These are phyloP conservation scores for Clytia hemisphaerica DNA, from an alignment of 30 jellyfish, hydroid and myxozoan species.

Conservation along the genomic window DNA sequence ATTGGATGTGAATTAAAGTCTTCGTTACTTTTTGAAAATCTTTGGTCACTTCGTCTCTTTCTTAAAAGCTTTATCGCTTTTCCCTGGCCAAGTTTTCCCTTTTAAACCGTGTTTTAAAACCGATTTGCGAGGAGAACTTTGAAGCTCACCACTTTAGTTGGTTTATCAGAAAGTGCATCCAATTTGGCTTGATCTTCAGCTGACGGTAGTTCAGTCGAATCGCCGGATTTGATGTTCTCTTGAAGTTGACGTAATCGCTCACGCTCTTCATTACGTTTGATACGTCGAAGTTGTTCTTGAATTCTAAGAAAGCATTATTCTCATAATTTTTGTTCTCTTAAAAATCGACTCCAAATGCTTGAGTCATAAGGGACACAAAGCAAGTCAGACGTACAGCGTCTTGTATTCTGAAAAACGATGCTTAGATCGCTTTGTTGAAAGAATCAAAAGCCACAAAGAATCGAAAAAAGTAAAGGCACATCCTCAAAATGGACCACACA, in stretches of 20 bases:
- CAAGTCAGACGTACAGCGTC: too few species aligned
- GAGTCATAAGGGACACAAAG: too few species aligned
- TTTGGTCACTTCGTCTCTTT: too few species aligned
- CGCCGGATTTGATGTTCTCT: slow-evolving; percentile 37
- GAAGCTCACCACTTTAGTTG: slow-evolving; percentile 66
- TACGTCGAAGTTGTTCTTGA: slow-evolving; percentile 94
- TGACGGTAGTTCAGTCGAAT: slow-evolving; percentile 22
- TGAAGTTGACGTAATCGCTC: slow-evolving; percentile 72
- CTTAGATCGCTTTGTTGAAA: background rate
- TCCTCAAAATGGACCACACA: too few species aligned
- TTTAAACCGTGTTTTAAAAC: background rate
- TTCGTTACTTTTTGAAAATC: too few species aligned
- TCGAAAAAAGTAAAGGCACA: too few species aligned
- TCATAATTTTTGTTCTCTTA: too few species aligned
- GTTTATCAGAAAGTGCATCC: slow-evolving; percentile 66
- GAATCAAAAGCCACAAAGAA: background rate
- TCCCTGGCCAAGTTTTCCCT: background rate
- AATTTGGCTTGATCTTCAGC: slow-evolving; percentile 45
- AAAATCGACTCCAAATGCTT: too few species aligned
- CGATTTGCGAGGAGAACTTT: too few species aligned
- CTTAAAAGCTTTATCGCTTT: too few species aligned
- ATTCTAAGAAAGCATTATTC: too few species aligned
- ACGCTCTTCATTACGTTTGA: slow-evolving; percentile 81
- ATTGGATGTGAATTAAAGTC: too few species aligned
- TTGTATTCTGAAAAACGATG: background rate